A percentile compares a stretch with the other conserved stretches of the same genome.
Conservation (phyloP, 2,797 vertebrate species). For the Phaenicophaeus curvirostris region DNA sequence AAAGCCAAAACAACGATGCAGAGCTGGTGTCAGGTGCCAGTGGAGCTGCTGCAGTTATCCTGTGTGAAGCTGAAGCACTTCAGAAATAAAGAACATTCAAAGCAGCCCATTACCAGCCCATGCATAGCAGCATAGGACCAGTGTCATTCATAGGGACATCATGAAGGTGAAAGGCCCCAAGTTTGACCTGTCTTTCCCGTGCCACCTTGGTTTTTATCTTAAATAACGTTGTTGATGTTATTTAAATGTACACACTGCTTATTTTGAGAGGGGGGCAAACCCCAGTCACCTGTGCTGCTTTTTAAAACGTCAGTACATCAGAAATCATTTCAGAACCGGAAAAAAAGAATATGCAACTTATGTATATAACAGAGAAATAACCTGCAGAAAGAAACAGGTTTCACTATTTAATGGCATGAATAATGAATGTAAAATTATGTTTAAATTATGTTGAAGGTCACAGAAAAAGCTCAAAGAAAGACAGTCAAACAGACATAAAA, state of each 20-base stretch:
- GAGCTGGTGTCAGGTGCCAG: not conserved
- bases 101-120: not conserved
- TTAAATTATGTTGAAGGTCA: constrained; percentile 64
- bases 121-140: not conserved
- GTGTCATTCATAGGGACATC: not conserved
- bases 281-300: not conserved
- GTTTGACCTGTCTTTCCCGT: not conserved
- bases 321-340: not conserved
- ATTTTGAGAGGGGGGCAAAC: no score
- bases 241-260: not conserved
- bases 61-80: not conserved
- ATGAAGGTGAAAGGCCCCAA: not conserved
- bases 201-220: not conserved
- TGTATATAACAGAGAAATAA: not conserved
- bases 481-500: constrained; percentile 63
- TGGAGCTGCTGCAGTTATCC: not conserved
- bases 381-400: not conserved
- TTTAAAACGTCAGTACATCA: not conserved
- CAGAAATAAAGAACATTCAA: not conserved
- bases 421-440: constrained; percentile 55
- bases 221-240: not conserved
- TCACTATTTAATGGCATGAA: constrained; percentile 18
- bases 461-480: constrained; percentile 40
- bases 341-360: not conserved
- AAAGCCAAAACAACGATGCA: constrained; percentile 23